Evolutionary conservation across 2,888 invertebrate species (phyloP).

Genomic region (Rhingia rostrata): DNA sequence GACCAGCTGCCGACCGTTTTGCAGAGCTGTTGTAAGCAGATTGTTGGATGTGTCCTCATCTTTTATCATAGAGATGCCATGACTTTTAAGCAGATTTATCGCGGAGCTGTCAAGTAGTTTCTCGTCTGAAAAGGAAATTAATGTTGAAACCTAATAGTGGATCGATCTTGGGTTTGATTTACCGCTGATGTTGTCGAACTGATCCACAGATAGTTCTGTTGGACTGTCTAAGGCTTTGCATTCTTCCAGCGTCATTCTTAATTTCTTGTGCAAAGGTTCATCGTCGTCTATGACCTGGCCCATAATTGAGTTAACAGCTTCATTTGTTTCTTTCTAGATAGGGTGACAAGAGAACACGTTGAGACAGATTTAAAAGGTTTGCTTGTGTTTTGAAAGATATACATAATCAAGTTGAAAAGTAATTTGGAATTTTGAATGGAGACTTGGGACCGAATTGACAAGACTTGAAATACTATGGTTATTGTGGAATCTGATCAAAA

Average conservation of each 20-base stretch:
- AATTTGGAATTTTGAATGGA: conserved; percentile 6
- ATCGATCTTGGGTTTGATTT: background rate
- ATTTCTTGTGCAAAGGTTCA: conserved; percentile 72
- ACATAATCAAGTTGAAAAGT: background rate
- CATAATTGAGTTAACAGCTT: conserved; percentile 82
- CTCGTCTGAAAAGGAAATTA: conserved; percentile 75
- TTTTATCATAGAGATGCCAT: conserved; percentile 94
- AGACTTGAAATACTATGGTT: background rate
- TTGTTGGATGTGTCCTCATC: conserved; percentile 88
- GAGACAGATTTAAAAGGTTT: background rate
- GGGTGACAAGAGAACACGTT: background rate
- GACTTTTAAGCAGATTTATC: conserved; percentile 89
- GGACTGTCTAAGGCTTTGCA: conserved; percentile 75
- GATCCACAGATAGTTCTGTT: conserved; percentile 6
- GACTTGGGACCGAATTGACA: background rate
- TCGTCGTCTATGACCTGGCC: conserved; percentile 69
- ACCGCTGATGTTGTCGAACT: conserved; percentile 28
- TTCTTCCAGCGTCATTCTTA: conserved; percentile 72
- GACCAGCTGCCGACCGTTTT: conserved; percentile 93
- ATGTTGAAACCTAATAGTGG: background rate
- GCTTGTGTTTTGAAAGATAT: background rate
- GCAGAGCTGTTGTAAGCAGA: conserved; percentile 90
- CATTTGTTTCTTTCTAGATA: conserved; percentile 81
- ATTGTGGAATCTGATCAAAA: conserved; percentile 6
- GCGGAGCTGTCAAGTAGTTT: conserved; percentile 79